Base-by-base conservation (phyloP, 2,113 vertebrate genomes). In the Jacana jacana region DNA sequence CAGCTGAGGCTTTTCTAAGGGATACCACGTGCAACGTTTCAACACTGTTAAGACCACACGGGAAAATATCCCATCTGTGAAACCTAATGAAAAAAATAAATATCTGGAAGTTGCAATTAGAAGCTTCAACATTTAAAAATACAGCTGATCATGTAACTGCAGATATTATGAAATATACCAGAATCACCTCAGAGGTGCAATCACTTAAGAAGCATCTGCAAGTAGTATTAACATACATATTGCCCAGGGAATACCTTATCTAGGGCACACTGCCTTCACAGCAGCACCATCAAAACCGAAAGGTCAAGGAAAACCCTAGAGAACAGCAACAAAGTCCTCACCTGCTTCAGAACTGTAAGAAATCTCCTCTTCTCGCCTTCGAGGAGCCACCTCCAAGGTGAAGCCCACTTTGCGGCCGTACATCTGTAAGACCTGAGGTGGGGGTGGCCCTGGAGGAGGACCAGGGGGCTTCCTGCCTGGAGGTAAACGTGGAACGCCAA, bases 391-490 rank as follows among this genome's bases (percentile, higher is more conserved):
- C 2, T 97, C 98, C 63, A 98, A 90, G 77, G 96, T 68, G 87
- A 98, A 98, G n/a, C 98, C 98, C 51, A 98, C 97, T 97, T 98
- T 98, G 35, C 97, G 97, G 52, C 98, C 98, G 46, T 99, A 99
- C 98, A 99, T 98, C 51, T 99, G 99, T 40, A 99, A 96, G 39
- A 99, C 98, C 14, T 99, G 99, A 58, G 99, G 99, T 14, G 99
- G 99, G 1, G 99, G 99, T 10, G 99, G 99, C 1, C 99, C 99
- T 13, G 99, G 99, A 5, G 99, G 99, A 44, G 99, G 99, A 1
- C 99, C 99, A 3, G 99, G 99, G 7, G 99, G 99, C 52, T 99
- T 99, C 95, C 98, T 99, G 54, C 99, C 99, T 24, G 99, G 98
- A 68, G 99, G 99, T 80, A 99, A 97, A 58, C 99, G 99, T 20